Base-by-base conservation (phyloP, 2,113 vertebrate species). In the Syngnathus scovelli region DNA sequence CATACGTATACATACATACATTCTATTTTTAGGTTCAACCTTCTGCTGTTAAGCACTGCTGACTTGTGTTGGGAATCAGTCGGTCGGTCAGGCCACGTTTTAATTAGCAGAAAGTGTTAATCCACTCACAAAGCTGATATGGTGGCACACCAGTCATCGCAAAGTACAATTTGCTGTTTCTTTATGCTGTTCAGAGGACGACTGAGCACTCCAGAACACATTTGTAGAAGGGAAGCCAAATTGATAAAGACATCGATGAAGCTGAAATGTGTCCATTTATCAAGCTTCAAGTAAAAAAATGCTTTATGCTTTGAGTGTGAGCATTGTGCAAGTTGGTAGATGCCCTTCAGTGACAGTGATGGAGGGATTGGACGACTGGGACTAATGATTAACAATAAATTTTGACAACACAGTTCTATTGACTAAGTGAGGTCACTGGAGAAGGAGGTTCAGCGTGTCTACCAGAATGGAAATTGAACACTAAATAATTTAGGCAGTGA, bases 231-330 rank as follows among this genome's bases (percentile, higher is more conserved):
- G 38, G 27, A 16, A 62, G 41, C 8, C 1, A 13, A 55, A 6
- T 64, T 7, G n/a, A 51, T 19, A 51, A 55, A 67, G 21, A 54
- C 27, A 43, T 54, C 21, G 19, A 51, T n/a, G 49, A 51, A 51
- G 6, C 54, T 39, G 21, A 60, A 76, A 71, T 70, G 21, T 73
- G 27, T 70, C n/a, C 64, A 70, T 74, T 71, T 58, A 79, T 66
- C 66, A 72, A 69, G 69, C 71, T 70, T 67, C 66, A 71, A 74
- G 39, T n/a, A 12, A 61, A 61, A 61, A 1, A 3, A 39, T 12
- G 73, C 15, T 76, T 66, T 55, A 70, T 73, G 64, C 10, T 1
- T 1, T 23, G 63, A 74, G 12, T 71, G 63, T 61, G 58, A 23
- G 63, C 64, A 52, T 39, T 19, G 56, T 44, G 12, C 68, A 65